Conservation (phyloP, 2,797 vertebrate genomes). For the Luscinia megarhynchos region DNA sequence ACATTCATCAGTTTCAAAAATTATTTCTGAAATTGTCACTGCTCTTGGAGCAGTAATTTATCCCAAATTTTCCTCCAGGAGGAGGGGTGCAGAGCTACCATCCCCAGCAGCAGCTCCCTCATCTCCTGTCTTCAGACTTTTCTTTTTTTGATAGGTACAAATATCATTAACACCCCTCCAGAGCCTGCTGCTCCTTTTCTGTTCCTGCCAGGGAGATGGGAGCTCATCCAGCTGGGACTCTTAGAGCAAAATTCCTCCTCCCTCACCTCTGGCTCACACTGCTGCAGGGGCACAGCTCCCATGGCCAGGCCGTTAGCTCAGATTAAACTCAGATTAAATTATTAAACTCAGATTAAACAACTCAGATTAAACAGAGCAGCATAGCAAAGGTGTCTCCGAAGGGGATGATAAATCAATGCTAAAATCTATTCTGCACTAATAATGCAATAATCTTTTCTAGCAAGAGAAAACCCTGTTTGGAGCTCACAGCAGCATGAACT, state of each 20-base stretch:
- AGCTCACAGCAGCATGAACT: rapidly evolving
- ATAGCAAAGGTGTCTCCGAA: background rate
- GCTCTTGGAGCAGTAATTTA: constrained; percentile 26
- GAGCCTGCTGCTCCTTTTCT: background rate
- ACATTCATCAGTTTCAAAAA: constrained; percentile 59
- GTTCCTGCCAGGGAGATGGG: background rate
- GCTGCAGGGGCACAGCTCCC: background rate
- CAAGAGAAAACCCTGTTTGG: background rate
- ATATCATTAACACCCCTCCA: background rate
- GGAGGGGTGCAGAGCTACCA: background rate
- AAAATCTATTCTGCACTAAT: background rate
- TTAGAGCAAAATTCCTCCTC: background rate
- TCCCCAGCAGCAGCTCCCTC: background rate
- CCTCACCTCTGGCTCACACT: background rate
- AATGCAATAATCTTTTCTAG: rapidly evolving
- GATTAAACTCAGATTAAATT: background rate
- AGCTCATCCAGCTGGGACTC: rapidly evolving
- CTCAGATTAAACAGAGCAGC: background rate
- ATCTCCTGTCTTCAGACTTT: background rate
- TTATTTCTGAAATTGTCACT: constrained; percentile 51
- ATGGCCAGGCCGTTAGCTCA: background rate
- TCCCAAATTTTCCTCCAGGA: constrained; percentile 7
- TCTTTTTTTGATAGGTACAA: background rate
- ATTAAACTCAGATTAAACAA: background rate
- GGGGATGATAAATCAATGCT: background rate